These are phyloP conservation scores for Antechinus stuartii DNA, from an alignment of 2,113 vertebrate genomes.

Conservation along the genomic window DNA sequence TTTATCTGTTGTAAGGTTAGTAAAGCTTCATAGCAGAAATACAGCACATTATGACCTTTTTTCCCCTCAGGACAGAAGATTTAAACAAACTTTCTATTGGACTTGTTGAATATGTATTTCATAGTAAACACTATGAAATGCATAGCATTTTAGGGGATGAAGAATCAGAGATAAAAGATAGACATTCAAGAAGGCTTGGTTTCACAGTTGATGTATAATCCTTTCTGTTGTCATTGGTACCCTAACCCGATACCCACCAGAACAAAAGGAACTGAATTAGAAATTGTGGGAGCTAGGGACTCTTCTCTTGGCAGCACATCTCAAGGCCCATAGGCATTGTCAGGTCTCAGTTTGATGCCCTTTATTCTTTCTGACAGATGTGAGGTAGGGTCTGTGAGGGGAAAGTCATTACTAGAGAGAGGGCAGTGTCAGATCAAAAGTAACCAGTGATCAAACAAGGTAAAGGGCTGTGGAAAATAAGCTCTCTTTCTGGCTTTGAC, in stretches of 20 bases:
- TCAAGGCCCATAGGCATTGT: slow-evolving; percentile 87
- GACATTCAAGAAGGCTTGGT: slow-evolving; percentile 86
- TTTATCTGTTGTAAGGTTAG: slow-evolving; percentile 64
- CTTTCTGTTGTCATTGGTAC: slow-evolving; percentile 86
- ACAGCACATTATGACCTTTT: slow-evolving; percentile 82
- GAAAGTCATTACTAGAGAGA: slow-evolving; percentile 88
- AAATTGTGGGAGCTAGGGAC: slow-evolving; percentile 88
- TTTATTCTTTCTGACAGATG: slow-evolving; percentile 92
- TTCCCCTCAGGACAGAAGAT: slow-evolving; percentile 88
- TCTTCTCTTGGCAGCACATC: slow-evolving; percentile 83
- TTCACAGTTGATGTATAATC: slow-evolving; percentile 88
- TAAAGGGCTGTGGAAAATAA: slow-evolving; percentile 86
- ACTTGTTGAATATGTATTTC: slow-evolving; percentile 89
- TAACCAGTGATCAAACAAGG: slow-evolving; percentile 88
- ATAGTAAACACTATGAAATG: slow-evolving; percentile 88
- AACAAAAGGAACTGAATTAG: slow-evolving; percentile 91
- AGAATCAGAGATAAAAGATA: slow-evolving; percentile 84
- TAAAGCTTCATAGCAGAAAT: slow-evolving; percentile 83
- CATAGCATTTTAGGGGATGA: slow-evolving; percentile 80
- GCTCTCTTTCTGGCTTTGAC: slow-evolving; percentile 87
- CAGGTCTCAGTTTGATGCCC: slow-evolving; percentile 87
- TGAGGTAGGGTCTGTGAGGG: slow-evolving; percentile 84
- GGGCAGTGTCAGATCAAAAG: slow-evolving; percentile 90
- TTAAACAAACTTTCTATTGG: slow-evolving; percentile 88
- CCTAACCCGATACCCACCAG: slow-evolving; percentile 82